phyloP scores from a whole-genome alignment of 1,140 invertebrate genomes.

The Pomacea maculata region DNA sequence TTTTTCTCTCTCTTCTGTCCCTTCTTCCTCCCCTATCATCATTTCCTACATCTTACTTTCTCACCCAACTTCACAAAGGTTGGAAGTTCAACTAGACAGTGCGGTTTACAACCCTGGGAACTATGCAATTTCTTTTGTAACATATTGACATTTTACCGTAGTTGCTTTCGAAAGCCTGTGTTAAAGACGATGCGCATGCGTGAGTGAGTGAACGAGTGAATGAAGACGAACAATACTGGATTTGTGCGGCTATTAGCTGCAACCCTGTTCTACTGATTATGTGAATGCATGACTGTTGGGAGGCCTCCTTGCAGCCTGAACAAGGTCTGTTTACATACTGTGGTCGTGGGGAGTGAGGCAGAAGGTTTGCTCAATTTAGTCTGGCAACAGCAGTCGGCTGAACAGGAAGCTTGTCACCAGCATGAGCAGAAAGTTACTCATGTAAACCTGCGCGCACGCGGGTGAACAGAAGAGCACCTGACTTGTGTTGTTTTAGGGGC shows the following conservation, averaged over 20 bases:
- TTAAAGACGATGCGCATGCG: constrained; percentile 13
- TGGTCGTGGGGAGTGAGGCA: too few relatives aligned
- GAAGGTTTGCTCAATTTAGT: too few relatives aligned
- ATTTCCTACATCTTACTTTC: not conserved
- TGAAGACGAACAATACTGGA: not conserved
- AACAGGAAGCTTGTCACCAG: too few relatives aligned
- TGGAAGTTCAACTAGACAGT: not conserved
- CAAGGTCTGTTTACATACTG: too few relatives aligned
- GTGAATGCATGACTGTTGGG: too few relatives aligned
- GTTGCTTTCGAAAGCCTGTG: constrained; percentile 21
- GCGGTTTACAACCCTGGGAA: constrained; percentile 12
- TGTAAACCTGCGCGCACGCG: too few relatives aligned
- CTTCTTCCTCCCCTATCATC: not conserved
- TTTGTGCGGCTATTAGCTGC: not conserved
- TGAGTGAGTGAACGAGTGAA: not conserved
- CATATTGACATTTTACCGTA: constrained; percentile 12
- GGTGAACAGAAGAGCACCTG: too few relatives aligned
- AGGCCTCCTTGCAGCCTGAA: too few relatives aligned
- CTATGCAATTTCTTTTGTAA: constrained; percentile 20
- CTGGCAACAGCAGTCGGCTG: too few relatives aligned
- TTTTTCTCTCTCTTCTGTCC: not conserved
- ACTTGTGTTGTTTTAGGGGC: too few relatives aligned
- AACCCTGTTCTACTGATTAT: too few relatives aligned
- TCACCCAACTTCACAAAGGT: not conserved
- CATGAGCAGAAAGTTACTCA: too few relatives aligned